These are phyloP conservation scores for Psittacula echo DNA, from an alignment of 2,797 vertebrate species.

Conservation along the genomic window DNA sequence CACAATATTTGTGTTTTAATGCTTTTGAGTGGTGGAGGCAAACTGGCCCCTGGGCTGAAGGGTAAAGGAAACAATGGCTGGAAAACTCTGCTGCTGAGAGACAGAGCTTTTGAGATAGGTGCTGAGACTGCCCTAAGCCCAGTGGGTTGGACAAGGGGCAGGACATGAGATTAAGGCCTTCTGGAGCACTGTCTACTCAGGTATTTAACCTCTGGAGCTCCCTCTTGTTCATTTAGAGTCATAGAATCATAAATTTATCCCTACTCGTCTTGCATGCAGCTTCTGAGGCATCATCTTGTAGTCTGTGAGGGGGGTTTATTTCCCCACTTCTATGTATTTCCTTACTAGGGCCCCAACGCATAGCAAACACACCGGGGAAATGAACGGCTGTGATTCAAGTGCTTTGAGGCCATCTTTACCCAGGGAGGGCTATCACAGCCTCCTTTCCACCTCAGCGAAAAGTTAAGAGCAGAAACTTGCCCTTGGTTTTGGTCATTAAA, in stretches of 20 bases:
- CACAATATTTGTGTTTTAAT: not conserved
- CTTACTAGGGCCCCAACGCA: not conserved
- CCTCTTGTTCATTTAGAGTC: not conserved
- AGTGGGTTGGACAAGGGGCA: not conserved
- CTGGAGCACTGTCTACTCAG: not conserved
- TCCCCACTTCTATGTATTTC: not conserved
- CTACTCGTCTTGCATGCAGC: fast-evolving
- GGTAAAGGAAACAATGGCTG: not conserved
- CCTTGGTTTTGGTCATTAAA: not conserved
- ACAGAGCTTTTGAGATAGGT: not conserved
- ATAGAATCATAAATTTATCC: not conserved
- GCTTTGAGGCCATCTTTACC: not conserved
- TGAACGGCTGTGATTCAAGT: not conserved
- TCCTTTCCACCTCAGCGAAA: not conserved
- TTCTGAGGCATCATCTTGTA: not conserved
- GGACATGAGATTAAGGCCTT: not conserved
- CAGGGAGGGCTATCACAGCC: not conserved
- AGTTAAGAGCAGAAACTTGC: not conserved
- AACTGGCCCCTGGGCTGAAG: not conserved
- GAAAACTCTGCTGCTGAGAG: not conserved
- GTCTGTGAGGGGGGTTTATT: not conserved
- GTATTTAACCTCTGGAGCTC: not conserved
- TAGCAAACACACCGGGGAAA: not conserved
- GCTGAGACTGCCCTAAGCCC: not conserved
- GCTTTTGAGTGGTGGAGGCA: not conserved